A percentile compares a stretch with the other conserved stretches of the same genome.
phyloP scores from a whole-genome alignment of 2,113 vertebrate species.

The Aldabrachelys gigantea region DNA sequence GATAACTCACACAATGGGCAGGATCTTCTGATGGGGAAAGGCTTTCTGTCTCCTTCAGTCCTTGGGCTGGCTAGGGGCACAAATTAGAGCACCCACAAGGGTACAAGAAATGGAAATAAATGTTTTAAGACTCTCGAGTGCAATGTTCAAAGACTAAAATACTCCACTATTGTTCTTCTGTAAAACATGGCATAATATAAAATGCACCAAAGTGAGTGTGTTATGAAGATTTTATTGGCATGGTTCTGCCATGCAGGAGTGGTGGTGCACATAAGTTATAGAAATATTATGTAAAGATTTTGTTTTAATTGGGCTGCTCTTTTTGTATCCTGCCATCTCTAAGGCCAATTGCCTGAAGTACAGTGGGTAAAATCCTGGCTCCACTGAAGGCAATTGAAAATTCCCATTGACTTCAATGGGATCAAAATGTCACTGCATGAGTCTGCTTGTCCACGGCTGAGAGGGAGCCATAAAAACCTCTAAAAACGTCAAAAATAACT shows the following conservation, averaged over 20 bases:
- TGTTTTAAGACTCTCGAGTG: neutral
- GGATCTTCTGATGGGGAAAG: neutral
- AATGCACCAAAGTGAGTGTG: neutral
- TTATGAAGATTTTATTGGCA: neutral
- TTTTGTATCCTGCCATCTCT: neutral
- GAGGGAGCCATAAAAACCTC: conserved; percentile 17
- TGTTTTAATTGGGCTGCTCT: neutral
- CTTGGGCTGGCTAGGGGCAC: neutral
- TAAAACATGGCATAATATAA: neutral
- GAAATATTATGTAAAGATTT: neutral
- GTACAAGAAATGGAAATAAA: neutral
- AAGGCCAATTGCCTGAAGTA: neutral
- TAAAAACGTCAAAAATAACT: neutral
- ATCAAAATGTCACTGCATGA: neutral
- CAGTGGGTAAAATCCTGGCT: accelerated
- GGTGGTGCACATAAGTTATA: neutral
- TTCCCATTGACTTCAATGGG: neutral
- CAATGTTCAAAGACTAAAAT: neutral
- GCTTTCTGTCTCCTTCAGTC: neutral
- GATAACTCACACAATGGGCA: neutral
- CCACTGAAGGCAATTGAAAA: neutral
- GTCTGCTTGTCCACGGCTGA: neutral
- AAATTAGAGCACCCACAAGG: neutral
- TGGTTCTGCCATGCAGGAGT: neutral
- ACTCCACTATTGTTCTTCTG: neutral